Evolutionary conservation across 2,113 vertebrate species (phyloP), one percentile per base, ranked within the genome.

Genomic region (Hirundichthys speculiger): DNA sequence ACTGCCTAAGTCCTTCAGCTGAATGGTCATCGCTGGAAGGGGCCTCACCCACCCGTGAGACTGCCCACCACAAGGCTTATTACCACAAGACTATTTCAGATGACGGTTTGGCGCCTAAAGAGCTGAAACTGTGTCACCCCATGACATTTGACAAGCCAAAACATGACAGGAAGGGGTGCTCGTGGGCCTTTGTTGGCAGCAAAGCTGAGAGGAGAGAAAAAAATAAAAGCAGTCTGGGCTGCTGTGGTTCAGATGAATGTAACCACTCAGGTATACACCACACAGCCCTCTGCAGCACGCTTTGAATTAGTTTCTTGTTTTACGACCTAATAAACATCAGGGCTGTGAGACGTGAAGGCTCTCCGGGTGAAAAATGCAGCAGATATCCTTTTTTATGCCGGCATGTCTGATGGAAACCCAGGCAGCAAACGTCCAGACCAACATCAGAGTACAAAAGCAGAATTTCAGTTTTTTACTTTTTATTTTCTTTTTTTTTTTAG

Each of bases 311-410:
- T 11, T 55, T 53, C 0, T 0, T 70, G 41, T 76, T 88, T 87
- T 86, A 85, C 24, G 55, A 66, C 0, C 2, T 42, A 42, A 54
- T 86, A 80, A 90, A 79, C 15, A 16, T 75, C 64, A 46, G 51
- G 21, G 30, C 1, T 4, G 56, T 13, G 69, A 34, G 41, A 68
- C 51, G 57, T 22, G 39, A 46, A 49, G 63, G 57, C 73, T 57
- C 30, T 24, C 55, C 2, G 54, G 20, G 52, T 53, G 60, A 39
- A 42, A n/a, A 48, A 70, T 1, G 42, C 61, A 63, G 61, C 71
- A 79, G 73, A 75, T 60, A 65, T 77, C 51, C 13, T 19, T 39
- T 70, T 74, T 75, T 65, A 69, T 41, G 46, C 53, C 18, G 27
- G 21, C 15, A 20, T 14, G 18, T 79, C 47, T 47, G 68, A 78